Conservation (phyloP, 2,888 invertebrate genomes). For the Drosophila quinaria region DNA sequence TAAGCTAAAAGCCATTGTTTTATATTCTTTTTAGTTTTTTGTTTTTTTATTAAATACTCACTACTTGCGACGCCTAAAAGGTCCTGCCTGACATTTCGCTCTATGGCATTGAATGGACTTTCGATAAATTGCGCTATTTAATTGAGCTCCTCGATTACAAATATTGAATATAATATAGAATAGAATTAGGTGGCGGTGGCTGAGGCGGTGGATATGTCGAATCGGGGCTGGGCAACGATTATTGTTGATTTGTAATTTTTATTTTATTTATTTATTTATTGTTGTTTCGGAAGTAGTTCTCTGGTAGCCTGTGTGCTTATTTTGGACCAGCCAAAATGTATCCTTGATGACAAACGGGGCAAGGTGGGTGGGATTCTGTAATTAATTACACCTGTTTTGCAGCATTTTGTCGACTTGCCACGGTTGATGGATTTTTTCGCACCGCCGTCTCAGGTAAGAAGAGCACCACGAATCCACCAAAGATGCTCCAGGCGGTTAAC, state of each 20-base stretch:
- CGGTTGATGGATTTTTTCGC: conserved; percentile 44
- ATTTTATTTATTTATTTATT: conserved; percentile 8
- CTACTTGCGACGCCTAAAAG: conserved; percentile 76
- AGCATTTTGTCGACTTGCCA: conserved; percentile 50
- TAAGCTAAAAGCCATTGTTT: conserved; percentile 67
- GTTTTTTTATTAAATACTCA: conserved; percentile 53
- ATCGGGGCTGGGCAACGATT: conserved; percentile 50
- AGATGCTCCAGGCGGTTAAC: conserved; percentile 89
- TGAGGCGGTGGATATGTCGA: conserved; percentile 73
- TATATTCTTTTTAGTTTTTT: conserved; percentile 13
- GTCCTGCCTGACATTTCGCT: conserved; percentile 79
- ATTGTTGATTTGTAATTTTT: conserved; percentile 15
- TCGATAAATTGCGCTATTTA: conserved; percentile 51
- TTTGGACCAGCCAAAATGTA: conserved; percentile 84
- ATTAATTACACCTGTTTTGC: conserved; percentile 71
- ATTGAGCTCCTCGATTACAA: conserved; percentile 35
- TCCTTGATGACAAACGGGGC: conserved; percentile 34
- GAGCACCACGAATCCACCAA: conserved; percentile 91
- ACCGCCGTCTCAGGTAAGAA: conserved; percentile 90
- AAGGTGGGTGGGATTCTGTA: conserved; percentile 6
- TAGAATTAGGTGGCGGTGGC: conserved; percentile 59
- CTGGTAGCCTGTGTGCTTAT: conserved; percentile 56
- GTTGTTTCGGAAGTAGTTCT: conserved; percentile 35
- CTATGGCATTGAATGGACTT: conserved; percentile 69
- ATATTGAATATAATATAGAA: background rate